These are phyloP conservation scores for Elachura formosa DNA, from an alignment of 2,113 vertebrate species.

Conservation along the genomic window DNA sequence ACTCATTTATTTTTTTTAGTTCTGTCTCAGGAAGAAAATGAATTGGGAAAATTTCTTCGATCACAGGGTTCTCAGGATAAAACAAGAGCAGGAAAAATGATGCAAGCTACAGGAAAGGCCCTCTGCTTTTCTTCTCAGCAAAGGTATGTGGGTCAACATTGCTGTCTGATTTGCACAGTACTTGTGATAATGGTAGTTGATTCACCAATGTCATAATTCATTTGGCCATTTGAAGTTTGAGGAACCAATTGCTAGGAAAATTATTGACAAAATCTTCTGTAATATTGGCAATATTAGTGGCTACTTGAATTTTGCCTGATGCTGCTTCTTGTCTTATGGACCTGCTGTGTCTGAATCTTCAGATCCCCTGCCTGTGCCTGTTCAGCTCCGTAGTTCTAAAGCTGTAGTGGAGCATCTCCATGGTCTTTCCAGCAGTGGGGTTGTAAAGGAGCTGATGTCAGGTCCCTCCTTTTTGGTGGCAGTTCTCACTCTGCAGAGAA, in stretches of 20 bases:
- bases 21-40: constrained; percentile 96
- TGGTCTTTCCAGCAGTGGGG: background rate
- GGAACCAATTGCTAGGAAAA: background rate
- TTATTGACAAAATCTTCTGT: background rate
- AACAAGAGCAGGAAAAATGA: constrained; percentile 95
- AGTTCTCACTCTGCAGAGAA: background rate
- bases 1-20: constrained; percentile 72
- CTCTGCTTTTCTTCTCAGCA: constrained; percentile 98
- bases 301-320: background rate
- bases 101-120: constrained; percentile 96
- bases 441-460: background rate
- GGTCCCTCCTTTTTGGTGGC: background rate
- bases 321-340: background rate
- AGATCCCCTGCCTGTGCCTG: background rate
- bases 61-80: constrained; percentile 94
- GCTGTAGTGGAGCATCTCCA: background rate
- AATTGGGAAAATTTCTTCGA: constrained; percentile 94
- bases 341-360: background rate
- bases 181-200: background rate
- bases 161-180: background rate
- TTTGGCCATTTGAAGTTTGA: background rate
- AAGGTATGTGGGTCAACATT: constrained; percentile 73
- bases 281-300: background rate
- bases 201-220: background rate
- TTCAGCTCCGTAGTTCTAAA: background rate